phyloP scores from a whole-genome alignment of 2,797 vertebrate species.

The Sylvia borin region DNA sequence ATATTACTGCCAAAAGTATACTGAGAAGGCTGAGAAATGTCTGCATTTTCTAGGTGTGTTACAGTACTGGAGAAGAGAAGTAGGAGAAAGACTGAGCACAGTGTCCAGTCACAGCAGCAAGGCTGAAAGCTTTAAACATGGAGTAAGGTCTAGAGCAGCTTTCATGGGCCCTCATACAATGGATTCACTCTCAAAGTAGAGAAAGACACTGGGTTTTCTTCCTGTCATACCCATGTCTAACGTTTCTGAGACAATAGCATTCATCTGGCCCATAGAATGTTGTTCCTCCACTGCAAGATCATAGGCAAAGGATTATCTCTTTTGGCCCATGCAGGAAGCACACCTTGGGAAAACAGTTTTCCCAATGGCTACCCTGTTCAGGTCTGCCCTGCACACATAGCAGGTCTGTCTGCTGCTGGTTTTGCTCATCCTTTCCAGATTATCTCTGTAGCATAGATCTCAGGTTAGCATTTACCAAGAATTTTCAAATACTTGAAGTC shows the following conservation, averaged over 20 bases:
- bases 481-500: not conserved
- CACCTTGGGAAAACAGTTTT: not conserved
- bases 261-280: not conserved
- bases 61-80: not conserved
- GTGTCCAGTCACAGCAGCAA: not conserved
- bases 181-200: not conserved
- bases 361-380: not conserved
- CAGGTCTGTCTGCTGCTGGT: not conserved
- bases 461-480: not conserved
- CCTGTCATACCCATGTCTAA: not conserved
- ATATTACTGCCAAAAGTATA: not conserved
- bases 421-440: not conserved
- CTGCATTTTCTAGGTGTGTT: not conserved
- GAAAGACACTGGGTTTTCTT: not conserved
- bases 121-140: not conserved
- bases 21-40: not conserved
- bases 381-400: not conserved
- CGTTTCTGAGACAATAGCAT: not conserved
- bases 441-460: not conserved
- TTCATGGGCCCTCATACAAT: not conserved
- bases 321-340: not conserved
- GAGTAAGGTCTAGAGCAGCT: not conserved
- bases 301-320: accelerated
- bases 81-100: not conserved
- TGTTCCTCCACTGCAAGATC: not conserved